These are phyloP conservation scores for Lepus oiostolus DNA, from an alignment of 2,797 vertebrate genomes.

Conservation along the genomic window DNA sequence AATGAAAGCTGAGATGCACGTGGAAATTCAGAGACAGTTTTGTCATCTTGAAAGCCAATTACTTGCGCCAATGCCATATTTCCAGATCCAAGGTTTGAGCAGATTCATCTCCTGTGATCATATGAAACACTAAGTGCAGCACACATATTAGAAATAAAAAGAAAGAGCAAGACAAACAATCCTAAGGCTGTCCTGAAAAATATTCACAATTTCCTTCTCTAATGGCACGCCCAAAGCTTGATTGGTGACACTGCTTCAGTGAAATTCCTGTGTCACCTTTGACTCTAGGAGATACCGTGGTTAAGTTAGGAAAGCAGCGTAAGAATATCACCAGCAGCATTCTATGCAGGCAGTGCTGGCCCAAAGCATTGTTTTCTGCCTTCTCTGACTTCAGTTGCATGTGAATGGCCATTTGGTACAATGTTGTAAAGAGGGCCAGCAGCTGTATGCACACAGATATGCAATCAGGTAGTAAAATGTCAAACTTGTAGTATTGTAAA, in stretches of 20 bases:
- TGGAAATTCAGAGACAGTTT: constrained; percentile 79
- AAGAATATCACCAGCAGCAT: neutral
- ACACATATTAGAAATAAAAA: constrained; percentile 74
- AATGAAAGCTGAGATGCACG: constrained; percentile 78
- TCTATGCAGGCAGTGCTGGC: neutral
- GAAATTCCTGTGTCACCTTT: constrained; percentile 20
- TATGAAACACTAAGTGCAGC: constrained; percentile 54
- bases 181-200: constrained; percentile 59
- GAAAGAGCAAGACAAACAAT: constrained; percentile 69
- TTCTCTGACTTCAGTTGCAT: constrained; percentile 41
- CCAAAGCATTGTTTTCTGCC: neutral
- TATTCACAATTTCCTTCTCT: constrained; percentile 58
- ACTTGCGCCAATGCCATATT: constrained; percentile 80
- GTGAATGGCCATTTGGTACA: neutral
- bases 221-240: neutral
- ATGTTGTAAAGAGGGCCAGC: neutral
- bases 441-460: neutral
- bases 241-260: neutral
- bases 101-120: constrained; percentile 75
- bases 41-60: constrained; percentile 84
- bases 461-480: constrained; percentile 42
- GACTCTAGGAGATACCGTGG: constrained; percentile 15
- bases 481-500: constrained; percentile 8
- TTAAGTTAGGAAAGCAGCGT: constrained; percentile 55
- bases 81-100: constrained; percentile 76